Evolutionary conservation across 2,113 vertebrate species (phyloP), one percentile per base, ranked within the genome.

Genomic region (Microtus richardsoni): DNA sequence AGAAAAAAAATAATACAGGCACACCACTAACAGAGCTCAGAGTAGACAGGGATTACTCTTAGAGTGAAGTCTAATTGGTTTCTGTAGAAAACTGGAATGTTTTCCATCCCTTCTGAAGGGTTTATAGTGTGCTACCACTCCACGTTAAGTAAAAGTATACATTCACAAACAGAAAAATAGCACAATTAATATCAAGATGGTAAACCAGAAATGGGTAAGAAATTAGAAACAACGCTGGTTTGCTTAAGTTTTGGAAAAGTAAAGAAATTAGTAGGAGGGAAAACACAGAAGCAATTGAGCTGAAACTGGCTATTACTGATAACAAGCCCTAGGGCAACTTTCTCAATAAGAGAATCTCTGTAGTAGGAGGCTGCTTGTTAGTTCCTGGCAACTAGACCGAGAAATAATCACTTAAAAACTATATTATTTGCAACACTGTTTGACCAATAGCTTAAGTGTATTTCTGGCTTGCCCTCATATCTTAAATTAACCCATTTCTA

Each of bases 1-100:
- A 89, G 28, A 77, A 91, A 85, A 62, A 86, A 54, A 94, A 60
- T 26, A 94, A 94, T 71, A 96, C 70, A n/a, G 26, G 22, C 44
- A 79, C 85, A 80, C 88, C 89, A 36, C 28, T 80, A 39, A 49
- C 82, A 62, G 66, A 80, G 47, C 39, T 94, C 49, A 94, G 24
- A 44, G 64, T 4, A 9, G 9, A 79, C 36, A 7, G 10, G 66
- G 54, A 95, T 87, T 74, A 91, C 54, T 95, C 36, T 95, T 88
- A 44, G 2, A 12, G 41, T 77, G 52, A 88, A 85, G 88, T 96
- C 82, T 79, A 66, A 33, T 62, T 85, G 54, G 14, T 84, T 95
- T 94, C 60, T 90, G 3, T 14, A 70, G 22, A 96, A 91, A 93
- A 11, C 49, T 36, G 39, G 80, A 88, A 62, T 58, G 4, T 17